Conservation (phyloP, 2,113 vertebrate genomes). For the Corydoras sp. region DNA sequence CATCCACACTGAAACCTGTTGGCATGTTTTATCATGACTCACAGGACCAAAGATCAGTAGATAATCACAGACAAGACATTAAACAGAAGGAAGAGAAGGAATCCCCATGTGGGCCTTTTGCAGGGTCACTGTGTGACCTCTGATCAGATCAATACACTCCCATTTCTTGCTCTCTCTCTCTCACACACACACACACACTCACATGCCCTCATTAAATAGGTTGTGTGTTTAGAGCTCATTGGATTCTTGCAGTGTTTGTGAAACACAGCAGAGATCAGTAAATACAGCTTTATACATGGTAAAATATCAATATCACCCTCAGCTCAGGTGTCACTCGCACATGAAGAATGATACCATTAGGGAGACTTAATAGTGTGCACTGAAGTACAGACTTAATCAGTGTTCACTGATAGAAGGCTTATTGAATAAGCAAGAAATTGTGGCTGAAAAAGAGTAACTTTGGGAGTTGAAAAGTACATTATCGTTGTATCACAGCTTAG, state of each 20-base stretch:
- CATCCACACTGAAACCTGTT: slow-evolving; percentile 50
- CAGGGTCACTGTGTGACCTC: slow-evolving; percentile 31
- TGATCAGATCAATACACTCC: slow-evolving; percentile 40
- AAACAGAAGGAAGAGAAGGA: slow-evolving; percentile 16
- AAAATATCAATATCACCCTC: slow-evolving; percentile 41
- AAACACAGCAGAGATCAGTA: slow-evolving; percentile 38
- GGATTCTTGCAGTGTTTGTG: slow-evolving; percentile 39
- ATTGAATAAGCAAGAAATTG: no score
- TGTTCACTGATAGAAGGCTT: background rate
- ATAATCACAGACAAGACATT: slow-evolving; percentile 33
- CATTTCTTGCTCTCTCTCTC: slow-evolving; percentile 13
- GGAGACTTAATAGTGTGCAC: slow-evolving; percentile 35
- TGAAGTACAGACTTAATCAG: background rate
- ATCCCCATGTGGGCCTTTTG: slow-evolving; percentile 40
- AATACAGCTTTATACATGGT: slow-evolving; percentile 43
- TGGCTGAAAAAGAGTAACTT: no score
- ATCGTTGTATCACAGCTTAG: no score
- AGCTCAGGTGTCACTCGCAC: slow-evolving; percentile 32
- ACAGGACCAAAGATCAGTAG: slow-evolving; percentile 20
- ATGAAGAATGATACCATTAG: slow-evolving; percentile 38
- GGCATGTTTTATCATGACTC: slow-evolving; percentile 42
- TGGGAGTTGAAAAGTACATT: no score
- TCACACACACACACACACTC: slow-evolving; percentile 22
- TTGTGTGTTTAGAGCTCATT: slow-evolving; percentile 27
- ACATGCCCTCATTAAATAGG: slow-evolving; percentile 21